Evolutionary conservation across 1,140 invertebrate species (phyloP).

Genomic region (Linepithema humile): DNA sequence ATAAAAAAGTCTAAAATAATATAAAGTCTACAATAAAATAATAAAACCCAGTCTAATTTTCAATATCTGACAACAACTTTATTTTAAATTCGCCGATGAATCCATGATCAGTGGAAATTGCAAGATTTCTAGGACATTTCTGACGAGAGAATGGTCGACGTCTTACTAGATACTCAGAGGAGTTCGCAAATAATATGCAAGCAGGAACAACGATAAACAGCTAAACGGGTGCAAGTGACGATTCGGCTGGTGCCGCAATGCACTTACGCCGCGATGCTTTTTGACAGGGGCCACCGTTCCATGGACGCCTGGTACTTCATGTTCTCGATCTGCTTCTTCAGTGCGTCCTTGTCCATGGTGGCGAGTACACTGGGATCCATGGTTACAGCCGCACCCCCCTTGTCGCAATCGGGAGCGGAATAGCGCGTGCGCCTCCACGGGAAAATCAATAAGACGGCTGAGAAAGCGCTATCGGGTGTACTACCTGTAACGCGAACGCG

Average conservation of each 20-base stretch:
- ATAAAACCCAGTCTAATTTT: neutral
- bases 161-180: neutral
- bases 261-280: conserved; percentile 97
- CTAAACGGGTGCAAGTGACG: neutral
- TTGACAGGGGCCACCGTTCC: conserved; percentile 97
- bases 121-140: neutral
- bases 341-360: conserved; percentile 98
- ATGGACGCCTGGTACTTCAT: conserved; percentile 98
- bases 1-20: neutral
- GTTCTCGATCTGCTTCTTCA: conserved; percentile 98
- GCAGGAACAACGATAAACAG: neutral
- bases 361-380: conserved; percentile 96
- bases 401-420: conserved; percentile 73
- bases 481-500: conserved; percentile 50
- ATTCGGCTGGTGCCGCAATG: conserved; percentile 26
- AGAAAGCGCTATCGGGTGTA: conserved; percentile 35
- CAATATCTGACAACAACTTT: neutral
- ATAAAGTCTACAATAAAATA: neutral
- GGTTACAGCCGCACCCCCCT: conserved; percentile 85
- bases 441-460: conserved; percentile 81
- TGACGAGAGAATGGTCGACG: neutral
- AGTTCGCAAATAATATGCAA: neutral
- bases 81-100: neutral
- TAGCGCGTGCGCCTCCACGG: conserved; percentile 81
- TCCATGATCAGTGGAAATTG: neutral